Percentiles rank a stretch among this genome's conserved stretches.
These are phyloP conservation scores for Drosophila vallismaia DNA, from an alignment of 2,888 invertebrate genomes.

Conservation along the genomic window DNA sequence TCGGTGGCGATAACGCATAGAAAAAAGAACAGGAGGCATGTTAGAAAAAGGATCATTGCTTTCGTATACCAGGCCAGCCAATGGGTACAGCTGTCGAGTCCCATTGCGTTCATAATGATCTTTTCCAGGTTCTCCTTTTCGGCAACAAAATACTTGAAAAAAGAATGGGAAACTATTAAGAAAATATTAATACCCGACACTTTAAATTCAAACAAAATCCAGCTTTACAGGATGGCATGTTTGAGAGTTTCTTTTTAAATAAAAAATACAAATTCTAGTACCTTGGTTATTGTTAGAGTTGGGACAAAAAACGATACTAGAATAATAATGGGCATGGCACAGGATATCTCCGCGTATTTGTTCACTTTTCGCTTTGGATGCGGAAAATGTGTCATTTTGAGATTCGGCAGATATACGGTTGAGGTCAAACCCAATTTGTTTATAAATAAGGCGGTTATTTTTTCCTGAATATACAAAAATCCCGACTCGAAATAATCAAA, in stretches of 20 bases:
- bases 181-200: neutral
- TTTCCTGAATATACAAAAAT: neutral
- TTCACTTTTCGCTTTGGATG: neutral
- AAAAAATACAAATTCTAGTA: neutral
- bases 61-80: slow-evolving; percentile 28
- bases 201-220: neutral
- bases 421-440: no score
- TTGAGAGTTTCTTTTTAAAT: no score
- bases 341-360: neutral
- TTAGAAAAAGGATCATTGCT: slow-evolving; percentile 15
- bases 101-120: slow-evolving; percentile 7
- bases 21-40: slow-evolving; percentile 4
- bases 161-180: neutral
- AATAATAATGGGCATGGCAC: neutral
- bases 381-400: slow-evolving; percentile 4
- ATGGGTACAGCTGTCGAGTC: slow-evolving; percentile 4
- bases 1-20: neutral
- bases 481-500: slow-evolving; percentile 6
- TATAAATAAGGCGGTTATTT: no score
- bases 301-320: slow-evolving; percentile 6
- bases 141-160: slow-evolving; percentile 11
- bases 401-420: neutral
- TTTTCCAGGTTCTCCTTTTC: slow-evolving; percentile 19
- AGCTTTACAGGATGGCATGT: no score
- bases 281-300: slow-evolving; percentile 4